These are phyloP conservation scores for Pseudobourletiella spinata DNA, from an alignment of 1,140 invertebrate genomes.

Conservation along the genomic window DNA sequence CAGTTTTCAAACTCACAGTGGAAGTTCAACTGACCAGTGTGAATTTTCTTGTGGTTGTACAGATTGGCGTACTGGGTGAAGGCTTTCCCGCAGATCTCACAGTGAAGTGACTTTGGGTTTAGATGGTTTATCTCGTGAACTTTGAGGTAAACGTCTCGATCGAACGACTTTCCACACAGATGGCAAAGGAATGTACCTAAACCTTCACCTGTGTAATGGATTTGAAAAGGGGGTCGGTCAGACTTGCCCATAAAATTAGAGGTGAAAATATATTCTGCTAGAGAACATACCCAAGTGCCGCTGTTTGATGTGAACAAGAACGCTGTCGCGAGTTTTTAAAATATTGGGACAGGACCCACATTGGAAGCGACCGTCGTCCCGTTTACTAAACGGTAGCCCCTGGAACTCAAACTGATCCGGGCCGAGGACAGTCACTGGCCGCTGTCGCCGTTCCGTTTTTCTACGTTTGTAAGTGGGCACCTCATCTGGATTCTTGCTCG, in stretches of 20 bases:
- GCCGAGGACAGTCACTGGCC: neutral
- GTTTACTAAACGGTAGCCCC: neutral
- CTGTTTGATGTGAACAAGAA: neutral
- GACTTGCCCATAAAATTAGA: no score
- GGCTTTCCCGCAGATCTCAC: neutral
- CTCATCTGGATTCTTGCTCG: neutral
- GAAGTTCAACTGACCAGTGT: neutral
- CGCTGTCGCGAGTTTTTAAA: constrained; percentile 3
- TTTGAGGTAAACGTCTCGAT: constrained; percentile 1
- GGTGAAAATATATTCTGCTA: no score
- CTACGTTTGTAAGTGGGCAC: neutral
- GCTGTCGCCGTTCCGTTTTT: neutral
- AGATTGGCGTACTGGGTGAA: constrained; percentile 1
- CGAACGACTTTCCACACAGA: constrained; percentile 1
- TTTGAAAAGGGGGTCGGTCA: no score
- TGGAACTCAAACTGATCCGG: neutral
- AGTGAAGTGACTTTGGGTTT: neutral
- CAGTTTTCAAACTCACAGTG: neutral
- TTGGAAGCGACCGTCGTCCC: neutral
- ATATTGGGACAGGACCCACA: constrained; percentile 4
- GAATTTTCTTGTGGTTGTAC: constrained; percentile 10
- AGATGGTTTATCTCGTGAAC: neutral
- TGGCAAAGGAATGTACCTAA: constrained; percentile 3
- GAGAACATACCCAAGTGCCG: constrained; percentile 4
- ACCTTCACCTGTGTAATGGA: neutral